Evolutionary conservation across 2,113 vertebrate genomes (phyloP).

Genomic region (Thalassoma bifasciatum): DNA sequence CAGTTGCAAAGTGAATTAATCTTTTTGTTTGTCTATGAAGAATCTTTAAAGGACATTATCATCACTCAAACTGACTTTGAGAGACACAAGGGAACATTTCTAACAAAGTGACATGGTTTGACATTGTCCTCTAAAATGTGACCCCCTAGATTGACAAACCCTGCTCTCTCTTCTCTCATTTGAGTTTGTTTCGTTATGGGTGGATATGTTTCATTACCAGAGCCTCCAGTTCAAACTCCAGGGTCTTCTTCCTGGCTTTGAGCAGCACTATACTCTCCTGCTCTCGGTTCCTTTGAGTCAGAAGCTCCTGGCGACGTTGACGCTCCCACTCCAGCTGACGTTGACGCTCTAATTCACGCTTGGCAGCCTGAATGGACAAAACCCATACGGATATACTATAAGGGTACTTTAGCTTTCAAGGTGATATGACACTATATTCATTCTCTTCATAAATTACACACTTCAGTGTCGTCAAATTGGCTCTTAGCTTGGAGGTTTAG

Average conservation of each 20-base stretch:
- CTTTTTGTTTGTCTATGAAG: not conserved
- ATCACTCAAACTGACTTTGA: not conserved
- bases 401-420: not conserved
- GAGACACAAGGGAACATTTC: no score
- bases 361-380: slow-evolving; percentile 86
- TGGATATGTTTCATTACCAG: slow-evolving; percentile 80
- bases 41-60: not conserved
- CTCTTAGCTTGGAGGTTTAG: slow-evolving; percentile 1
- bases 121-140: not conserved
- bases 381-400: not conserved
- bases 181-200: not conserved
- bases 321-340: slow-evolving; percentile 97
- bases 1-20: not conserved
- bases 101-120: not conserved
- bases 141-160: not conserved
- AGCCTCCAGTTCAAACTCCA: slow-evolving; percentile 97
- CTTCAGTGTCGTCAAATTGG: not conserved
- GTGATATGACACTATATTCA: not conserved
- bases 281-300: slow-evolving; percentile 95
- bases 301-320: slow-evolving; percentile 93
- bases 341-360: slow-evolving; percentile 95
- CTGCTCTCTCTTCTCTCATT: no score
- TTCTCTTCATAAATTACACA: not conserved
- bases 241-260: slow-evolving; percentile 97
- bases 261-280: slow-evolving; percentile 97